A percentile compares a stretch with the other conserved stretches of the same genome.
phyloP scores from a whole-genome alignment of 2,113 vertebrate species.

The Hassar affinis region DNA sequence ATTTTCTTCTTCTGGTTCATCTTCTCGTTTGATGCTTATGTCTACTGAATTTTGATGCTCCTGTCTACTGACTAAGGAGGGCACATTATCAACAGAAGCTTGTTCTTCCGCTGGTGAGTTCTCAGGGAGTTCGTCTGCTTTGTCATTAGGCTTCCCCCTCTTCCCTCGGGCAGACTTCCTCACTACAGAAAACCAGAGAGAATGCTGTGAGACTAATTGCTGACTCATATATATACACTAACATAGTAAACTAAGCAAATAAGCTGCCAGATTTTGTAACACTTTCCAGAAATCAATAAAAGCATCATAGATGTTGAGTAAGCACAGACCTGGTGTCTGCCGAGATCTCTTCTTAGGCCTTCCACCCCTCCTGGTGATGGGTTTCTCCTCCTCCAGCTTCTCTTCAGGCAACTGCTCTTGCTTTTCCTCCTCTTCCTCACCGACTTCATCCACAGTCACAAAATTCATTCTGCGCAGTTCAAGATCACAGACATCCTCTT shows the following conservation, averaged over 20 bases:
- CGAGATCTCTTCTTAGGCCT: constrained; percentile 38
- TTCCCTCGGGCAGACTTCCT: constrained; percentile 46
- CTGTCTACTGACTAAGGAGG: not conserved
- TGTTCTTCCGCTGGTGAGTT: not conserved
- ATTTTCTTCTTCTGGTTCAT: not conserved
- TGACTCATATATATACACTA: not conserved
- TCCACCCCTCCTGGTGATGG: constrained; percentile 21
- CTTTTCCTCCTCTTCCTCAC: constrained; percentile 75
- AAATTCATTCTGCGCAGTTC: constrained; percentile 76
- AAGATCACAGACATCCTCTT: constrained; percentile 52
- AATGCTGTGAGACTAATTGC: not conserved
- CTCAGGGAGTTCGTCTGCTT: constrained; percentile 20
- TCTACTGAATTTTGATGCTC: not conserved
- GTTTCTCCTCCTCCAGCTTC: constrained; percentile 4
- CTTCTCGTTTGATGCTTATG: constrained; percentile 9
- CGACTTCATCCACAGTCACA: constrained; percentile 82
- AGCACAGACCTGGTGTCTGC: constrained; percentile 39
- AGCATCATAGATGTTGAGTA: not conserved
- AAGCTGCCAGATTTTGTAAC: not conserved
- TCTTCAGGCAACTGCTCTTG: constrained; percentile 1
- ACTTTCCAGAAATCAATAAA: not conserved
- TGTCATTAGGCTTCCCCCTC: not conserved
- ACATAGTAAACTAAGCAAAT: not conserved
- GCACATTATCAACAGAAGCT: not conserved
- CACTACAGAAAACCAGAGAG: constrained; percentile 30